phyloP scores from a whole-genome alignment of 1,140 invertebrate species.

The Triops longicaudatus region DNA sequence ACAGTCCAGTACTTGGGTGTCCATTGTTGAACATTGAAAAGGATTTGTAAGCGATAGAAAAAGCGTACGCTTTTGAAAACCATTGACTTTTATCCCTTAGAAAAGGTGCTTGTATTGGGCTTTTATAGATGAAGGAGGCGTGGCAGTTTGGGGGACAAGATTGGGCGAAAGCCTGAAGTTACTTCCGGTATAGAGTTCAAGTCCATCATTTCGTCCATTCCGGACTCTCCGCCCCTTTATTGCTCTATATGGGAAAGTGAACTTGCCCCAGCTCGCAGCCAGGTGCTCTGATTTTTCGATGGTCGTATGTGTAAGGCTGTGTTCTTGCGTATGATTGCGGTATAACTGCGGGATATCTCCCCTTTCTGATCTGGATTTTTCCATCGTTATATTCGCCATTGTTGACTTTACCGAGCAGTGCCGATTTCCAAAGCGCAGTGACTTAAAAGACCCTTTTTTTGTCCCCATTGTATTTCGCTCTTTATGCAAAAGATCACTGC shows the following conservation, averaged over 20 bases:
- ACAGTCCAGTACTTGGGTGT: background rate
- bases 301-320: background rate
- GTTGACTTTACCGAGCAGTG: background rate
- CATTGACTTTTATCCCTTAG: background rate
- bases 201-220: background rate
- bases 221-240: background rate
- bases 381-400: background rate
- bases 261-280: background rate
- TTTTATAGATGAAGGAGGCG: background rate
- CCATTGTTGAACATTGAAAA: background rate
- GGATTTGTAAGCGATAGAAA: background rate
- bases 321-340: background rate
- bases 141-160: background rate
- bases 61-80: background rate
- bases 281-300: slow-evolving; percentile 2
- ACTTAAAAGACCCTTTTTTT: background rate
- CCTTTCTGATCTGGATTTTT: background rate
- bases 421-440: background rate
- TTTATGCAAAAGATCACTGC: background rate
- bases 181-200: slow-evolving; percentile 11
- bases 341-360: background rate
- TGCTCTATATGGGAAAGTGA: slow-evolving; percentile 1
- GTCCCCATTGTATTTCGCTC: background rate
- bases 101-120: background rate
- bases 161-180: background rate